Evolutionary conservation across 1,140 invertebrate genomes (phyloP).

Genomic region (Drosophila sucinea): DNA sequence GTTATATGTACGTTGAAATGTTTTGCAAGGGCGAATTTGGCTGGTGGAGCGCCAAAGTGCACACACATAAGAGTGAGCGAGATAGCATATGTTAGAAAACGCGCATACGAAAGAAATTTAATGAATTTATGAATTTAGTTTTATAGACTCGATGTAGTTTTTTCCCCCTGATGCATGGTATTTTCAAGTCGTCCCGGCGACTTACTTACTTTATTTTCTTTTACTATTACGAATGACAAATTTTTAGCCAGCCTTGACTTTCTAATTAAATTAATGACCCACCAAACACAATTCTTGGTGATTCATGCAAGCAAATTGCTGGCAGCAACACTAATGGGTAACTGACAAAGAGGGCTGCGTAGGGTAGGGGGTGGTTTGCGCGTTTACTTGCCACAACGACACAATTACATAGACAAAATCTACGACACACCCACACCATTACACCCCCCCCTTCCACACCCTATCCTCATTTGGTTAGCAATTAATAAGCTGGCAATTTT

Average conservation of each 20-base stretch:
- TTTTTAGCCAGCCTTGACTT: slow-evolving; percentile 3
- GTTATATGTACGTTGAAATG: no score
- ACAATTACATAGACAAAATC: slow-evolving; percentile 8
- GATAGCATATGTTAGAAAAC: no score
- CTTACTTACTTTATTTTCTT: neutral
- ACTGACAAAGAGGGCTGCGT: neutral
- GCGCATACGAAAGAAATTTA: no score
- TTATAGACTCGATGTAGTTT: no score
- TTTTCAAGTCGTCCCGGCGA: no score
- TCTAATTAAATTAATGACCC: slow-evolving; percentile 14
- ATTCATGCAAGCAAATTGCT: slow-evolving; percentile 7
- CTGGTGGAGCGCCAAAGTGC: no score
- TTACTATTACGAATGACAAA: neutral
- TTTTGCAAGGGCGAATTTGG: no score
- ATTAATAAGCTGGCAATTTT: slow-evolving; percentile 19
- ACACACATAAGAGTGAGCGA: no score
- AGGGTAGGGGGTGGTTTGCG: neutral
- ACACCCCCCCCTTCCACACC: neutral
- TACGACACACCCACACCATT: neutral
- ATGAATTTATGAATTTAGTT: no score
- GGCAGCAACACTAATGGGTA: neutral
- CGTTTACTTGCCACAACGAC: slow-evolving; percentile 10
- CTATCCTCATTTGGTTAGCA: slow-evolving; percentile 2
- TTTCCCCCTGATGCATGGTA: no score
- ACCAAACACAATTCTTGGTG: neutral